phyloP scores from a whole-genome alignment of 37 sponge, comb jelly and placozoan species.

The Diacarnus erythraeanus region DNA sequence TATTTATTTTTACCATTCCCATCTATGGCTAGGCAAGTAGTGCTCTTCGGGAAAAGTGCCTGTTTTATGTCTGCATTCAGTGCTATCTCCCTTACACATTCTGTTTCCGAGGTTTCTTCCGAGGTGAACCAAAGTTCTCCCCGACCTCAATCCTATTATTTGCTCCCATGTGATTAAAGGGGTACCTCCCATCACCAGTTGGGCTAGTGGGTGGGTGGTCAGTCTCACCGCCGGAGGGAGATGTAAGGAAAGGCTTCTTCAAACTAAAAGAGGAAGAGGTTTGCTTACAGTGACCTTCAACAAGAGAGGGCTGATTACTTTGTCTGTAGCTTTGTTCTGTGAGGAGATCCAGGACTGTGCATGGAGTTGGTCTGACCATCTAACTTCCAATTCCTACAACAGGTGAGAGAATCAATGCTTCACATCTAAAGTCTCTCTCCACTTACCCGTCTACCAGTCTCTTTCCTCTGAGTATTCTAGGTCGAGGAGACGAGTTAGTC shows the following conservation, averaged over 20 bases:
- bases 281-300: background rate
- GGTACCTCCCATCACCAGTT: background rate
- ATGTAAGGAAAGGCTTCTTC: background rate
- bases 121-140: constrained; percentile 38
- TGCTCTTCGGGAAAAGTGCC: too few species aligned
- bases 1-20: background rate
- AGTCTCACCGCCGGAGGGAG: background rate
- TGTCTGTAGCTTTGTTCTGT: background rate
- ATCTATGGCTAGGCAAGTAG: too few species aligned
- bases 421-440: background rate
- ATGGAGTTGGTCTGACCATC: constrained; percentile 13
- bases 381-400: constrained; percentile 26
- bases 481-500: constrained; percentile 46
- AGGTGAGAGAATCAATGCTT: too few species aligned
- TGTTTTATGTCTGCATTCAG: too few species aligned
- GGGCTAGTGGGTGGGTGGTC: background rate
- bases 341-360: constrained; percentile 18
- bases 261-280: background rate
- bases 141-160: background rate
- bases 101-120: constrained; percentile 70
- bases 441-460: constrained; percentile 46
- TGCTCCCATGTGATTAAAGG: constrained; percentile 5
- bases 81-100: constrained; percentile 69
- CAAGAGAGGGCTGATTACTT: background rate
- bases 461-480: constrained; percentile 39